phyloP scores from a whole-genome alignment of 2,888 invertebrate species.

The Eutolmus rufibarbis region DNA sequence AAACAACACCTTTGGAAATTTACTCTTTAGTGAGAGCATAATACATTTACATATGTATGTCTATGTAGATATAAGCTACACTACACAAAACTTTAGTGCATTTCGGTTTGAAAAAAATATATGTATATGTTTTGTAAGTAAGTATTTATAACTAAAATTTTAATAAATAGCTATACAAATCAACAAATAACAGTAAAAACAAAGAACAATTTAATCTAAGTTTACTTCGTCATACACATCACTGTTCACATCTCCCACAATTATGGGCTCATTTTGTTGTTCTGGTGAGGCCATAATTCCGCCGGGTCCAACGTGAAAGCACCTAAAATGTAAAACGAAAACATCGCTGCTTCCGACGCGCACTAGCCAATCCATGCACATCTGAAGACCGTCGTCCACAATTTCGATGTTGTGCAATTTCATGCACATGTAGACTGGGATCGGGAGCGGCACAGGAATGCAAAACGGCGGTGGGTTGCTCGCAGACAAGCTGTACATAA shows the following conservation, averaged over 20 bases:
- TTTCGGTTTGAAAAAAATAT: too few relatives aligned
- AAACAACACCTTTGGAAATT: too few relatives aligned
- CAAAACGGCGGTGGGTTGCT: conserved; percentile 44
- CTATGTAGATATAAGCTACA: too few relatives aligned
- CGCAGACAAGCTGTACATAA: conserved; percentile 42
- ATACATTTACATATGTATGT: too few relatives aligned
- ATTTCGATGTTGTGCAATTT: conserved; percentile 36
- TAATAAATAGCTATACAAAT: background rate
- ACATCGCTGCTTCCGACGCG: conserved; percentile 17
- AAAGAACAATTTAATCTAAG: background rate
- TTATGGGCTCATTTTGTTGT: background rate
- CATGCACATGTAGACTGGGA: conserved; percentile 42
- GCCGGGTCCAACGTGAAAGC: conserved; percentile 25
- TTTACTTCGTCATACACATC: conserved; percentile 42
- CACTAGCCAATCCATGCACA: conserved; percentile 45
- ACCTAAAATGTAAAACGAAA: conserved; percentile 38
- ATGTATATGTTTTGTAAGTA: background rate
- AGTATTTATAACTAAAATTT: background rate
- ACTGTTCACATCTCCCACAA: conserved; percentile 15
- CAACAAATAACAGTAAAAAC: background rate
- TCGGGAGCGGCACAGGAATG: conserved; percentile 38
- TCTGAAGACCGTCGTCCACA: conserved; percentile 18
- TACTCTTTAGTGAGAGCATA: too few relatives aligned
- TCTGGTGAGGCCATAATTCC: conserved; percentile 34
- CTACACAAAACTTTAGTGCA: too few relatives aligned